Base-by-base conservation (phyloP, 1,140 invertebrate genomes). In the Cherax quadricarinatus region DNA sequence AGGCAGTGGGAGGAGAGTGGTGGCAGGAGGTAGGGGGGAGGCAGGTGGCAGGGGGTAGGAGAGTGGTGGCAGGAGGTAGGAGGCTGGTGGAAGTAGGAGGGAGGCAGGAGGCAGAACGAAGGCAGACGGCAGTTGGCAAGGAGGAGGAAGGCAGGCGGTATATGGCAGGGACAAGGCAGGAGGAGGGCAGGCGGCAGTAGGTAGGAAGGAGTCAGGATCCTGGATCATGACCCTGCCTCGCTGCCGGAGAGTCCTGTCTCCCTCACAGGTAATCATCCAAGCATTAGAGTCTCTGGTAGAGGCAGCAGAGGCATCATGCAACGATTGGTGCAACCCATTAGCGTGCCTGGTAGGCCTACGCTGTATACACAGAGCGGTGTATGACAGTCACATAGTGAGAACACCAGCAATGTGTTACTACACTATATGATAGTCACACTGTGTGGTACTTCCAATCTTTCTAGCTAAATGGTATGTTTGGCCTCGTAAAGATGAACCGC, bases 211-310 rank as follows among this genome's bases (percentile, higher is more conserved):
- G 41, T 3, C 62, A 53, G 73, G 53, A 87, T 87, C 86, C 86
- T 87, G 86, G 86, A 87, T 87, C 86, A 75, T 78, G 86, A 87
- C 86, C 86, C 86, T 60, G 18, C 85, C 30, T n/a, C 48, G 62
- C 48, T 51, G 73, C 53, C 53, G 49, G 75, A 60, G 49, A 21
- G 53, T 84, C 82, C 82, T 62, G n/a, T 53, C 60, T 4, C 80
- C 16, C 51, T 70, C 30, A 85, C 48, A 60, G 60, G 70, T 85
- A 85, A 85, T 70, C 30, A 24, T 49, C 24, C 83, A 48, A 85
- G 60, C 83, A 62, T 48, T 30, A 85, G 48, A 49, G 18, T 60
- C 12, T 66, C 10, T 66, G 12, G 62, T 48, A 84, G 53, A 84
- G 82, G 82, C 21, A 24, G 53, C 16, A 24, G 53, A 62, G 53